Conservation (phyloP, 2,797 vertebrate species). For the Rallus crepitans region DNA sequence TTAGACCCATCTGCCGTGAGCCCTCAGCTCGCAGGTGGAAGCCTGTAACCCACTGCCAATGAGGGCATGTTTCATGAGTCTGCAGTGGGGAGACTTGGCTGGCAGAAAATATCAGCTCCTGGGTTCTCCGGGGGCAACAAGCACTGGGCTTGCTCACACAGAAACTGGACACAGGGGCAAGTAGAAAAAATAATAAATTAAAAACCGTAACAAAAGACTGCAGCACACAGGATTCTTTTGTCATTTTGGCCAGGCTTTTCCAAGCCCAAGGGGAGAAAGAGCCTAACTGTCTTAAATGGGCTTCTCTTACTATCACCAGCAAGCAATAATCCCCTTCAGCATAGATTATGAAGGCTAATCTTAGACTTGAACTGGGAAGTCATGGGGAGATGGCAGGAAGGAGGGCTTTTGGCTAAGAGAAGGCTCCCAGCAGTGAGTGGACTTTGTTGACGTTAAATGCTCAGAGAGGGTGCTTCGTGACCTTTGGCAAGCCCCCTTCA, state of each 20-base stretch:
- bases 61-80: constrained; percentile 7
- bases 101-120: not conserved
- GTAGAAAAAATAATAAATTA: not conserved
- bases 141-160: not conserved
- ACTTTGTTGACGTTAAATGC: not conserved
- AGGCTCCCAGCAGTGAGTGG: not conserved
- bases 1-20: constrained; percentile 6
- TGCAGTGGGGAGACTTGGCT: constrained; percentile 10
- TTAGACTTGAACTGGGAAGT: not conserved
- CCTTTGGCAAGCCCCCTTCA: not conserved
- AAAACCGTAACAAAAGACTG: not conserved
- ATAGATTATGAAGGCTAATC: not conserved
- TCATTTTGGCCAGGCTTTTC: not conserved
- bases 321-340: not conserved
- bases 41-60: constrained; percentile 1
- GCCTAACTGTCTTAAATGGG: not conserved
- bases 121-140: not conserved
- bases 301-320: not conserved
- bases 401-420: not conserved
- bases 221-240: not conserved
- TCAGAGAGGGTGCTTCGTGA: not conserved
- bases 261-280: not conserved
- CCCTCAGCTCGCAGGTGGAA: constrained; percentile 9
- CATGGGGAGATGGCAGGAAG: accelerated
- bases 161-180: not conserved